Percentiles rank a stretch among this genome's conserved stretches.
Evolutionary conservation across 2,888 invertebrate species (phyloP).

Genomic region (Ferdinandea cuprea): DNA sequence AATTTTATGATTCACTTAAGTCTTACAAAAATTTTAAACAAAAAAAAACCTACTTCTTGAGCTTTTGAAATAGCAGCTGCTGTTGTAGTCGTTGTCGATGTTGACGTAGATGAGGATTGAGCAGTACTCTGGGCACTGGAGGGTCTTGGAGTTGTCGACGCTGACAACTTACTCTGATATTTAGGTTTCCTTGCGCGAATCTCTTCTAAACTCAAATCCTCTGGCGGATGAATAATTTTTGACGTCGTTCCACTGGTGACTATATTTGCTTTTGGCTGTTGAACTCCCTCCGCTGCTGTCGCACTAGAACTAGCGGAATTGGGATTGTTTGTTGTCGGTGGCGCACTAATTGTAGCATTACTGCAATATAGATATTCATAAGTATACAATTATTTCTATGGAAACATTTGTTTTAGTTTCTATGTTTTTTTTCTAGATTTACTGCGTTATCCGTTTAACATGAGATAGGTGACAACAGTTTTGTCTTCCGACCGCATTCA

Average conservation of each 20-base stretch:
- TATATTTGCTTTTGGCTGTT: constrained; percentile 77
- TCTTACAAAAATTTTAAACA: too few species aligned
- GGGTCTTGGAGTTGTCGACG: constrained; percentile 76
- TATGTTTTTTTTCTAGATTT: too few species aligned
- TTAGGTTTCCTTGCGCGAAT: constrained; percentile 88
- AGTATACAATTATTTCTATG: not conserved
- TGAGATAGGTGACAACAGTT: too few species aligned
- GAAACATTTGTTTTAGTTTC: too few species aligned
- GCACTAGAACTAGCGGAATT: constrained; percentile 83
- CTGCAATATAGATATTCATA: constrained; percentile 80
- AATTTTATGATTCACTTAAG: constrained; percentile 7
- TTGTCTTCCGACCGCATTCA: too few species aligned
- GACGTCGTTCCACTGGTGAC: constrained; percentile 91
- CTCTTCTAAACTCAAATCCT: constrained; percentile 95
- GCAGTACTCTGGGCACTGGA: constrained; percentile 59
- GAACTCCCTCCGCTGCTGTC: constrained; percentile 79
- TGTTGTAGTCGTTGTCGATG: constrained; percentile 82
- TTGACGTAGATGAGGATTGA: constrained; percentile 75
- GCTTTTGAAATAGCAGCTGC: constrained; percentile 82
- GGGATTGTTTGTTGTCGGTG: constrained; percentile 85
- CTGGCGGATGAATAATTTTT: constrained; percentile 96
- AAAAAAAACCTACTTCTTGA: constrained; percentile 83
- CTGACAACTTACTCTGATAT: constrained; percentile 85
- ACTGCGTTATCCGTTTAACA: too few species aligned
- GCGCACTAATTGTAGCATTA: constrained; percentile 90